Evolutionary conservation across 2,797 vertebrate species (phyloP).

Genomic region (Holocentrus rufus): DNA sequence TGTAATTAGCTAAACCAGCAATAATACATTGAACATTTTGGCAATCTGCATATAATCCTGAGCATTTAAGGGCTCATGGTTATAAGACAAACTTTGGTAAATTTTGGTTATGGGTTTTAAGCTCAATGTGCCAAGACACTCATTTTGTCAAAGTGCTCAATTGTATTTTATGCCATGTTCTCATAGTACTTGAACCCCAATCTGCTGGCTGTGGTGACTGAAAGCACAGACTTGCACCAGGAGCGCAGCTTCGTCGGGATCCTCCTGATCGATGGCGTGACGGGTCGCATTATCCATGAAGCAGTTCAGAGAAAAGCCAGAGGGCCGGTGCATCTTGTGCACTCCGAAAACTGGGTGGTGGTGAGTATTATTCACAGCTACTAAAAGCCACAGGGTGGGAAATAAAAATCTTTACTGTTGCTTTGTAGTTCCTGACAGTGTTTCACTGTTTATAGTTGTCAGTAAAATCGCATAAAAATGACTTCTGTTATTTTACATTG

Average conservation of each 20-base stretch:
- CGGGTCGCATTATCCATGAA: slow-evolving; percentile 94
- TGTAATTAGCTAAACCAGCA: too few species aligned
- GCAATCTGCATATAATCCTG: too few species aligned
- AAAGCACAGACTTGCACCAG: slow-evolving; percentile 91
- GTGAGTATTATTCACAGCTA: slow-evolving; percentile 77
- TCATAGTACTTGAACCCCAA: slow-evolving; percentile 95
- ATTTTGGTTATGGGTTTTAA: too few species aligned
- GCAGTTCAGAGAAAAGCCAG: slow-evolving; percentile 93
- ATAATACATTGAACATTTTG: too few species aligned
- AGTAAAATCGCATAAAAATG: background rate
- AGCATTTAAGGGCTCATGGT: too few species aligned
- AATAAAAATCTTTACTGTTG: background rate
- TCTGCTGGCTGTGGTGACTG: slow-evolving; percentile 93
- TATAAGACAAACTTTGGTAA: too few species aligned
- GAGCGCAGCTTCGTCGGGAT: slow-evolving; percentile 95
- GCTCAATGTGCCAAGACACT: too few species aligned
- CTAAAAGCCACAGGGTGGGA: background rate
- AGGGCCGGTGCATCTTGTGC: slow-evolving; percentile 94
- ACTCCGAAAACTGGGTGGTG: slow-evolving; percentile 99
- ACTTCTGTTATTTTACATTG: background rate
- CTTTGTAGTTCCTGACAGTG: background rate
- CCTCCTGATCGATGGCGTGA: slow-evolving; percentile 92
- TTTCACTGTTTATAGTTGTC: background rate
- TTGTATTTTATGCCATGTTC: background rate
- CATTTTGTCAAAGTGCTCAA: too few species aligned